Conservation (phyloP, 92 coral and sea anemone genomes). For the Anthopleura xanthogrammica region DNA sequence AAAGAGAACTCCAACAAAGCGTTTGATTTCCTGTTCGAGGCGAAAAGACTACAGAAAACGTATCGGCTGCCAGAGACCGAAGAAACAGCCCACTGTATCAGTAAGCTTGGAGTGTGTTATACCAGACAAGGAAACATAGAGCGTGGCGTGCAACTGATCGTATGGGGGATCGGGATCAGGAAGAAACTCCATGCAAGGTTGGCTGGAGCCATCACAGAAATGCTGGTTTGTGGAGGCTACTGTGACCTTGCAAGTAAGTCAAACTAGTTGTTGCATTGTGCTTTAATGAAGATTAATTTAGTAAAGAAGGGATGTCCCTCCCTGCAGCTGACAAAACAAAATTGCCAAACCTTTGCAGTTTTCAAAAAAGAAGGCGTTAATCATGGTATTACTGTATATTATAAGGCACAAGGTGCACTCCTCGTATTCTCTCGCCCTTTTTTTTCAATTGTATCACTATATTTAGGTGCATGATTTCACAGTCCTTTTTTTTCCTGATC, state of each 20-base stretch:
- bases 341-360: too few species aligned
- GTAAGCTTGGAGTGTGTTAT: slow-evolving; percentile 76
- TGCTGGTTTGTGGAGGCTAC: slow-evolving; percentile 73
- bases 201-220: slow-evolving; percentile 44
- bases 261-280: not conserved
- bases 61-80: slow-evolving; percentile 31
- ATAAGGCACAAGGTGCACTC: too few species aligned
- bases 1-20: slow-evolving; percentile 34
- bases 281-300: not conserved
- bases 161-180: slow-evolving; percentile 55
- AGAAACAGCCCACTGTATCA: slow-evolving; percentile 63
- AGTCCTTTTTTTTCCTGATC: not conserved
- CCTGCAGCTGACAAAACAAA: too few species aligned
- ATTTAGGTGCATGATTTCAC: not conserved
- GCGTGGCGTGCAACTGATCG: slow-evolving; percentile 52
- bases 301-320: not conserved
- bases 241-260: slow-evolving; percentile 80
- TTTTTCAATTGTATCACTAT: too few species aligned
- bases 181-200: slow-evolving; percentile 28
- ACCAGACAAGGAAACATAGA: slow-evolving; percentile 48
- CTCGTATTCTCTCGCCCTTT: too few species aligned
- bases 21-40: slow-evolving; percentile 37
- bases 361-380: too few species aligned
- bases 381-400: too few species aligned
- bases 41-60: slow-evolving; percentile 34